Evolutionary conservation across 2,888 invertebrate species (phyloP).

Genomic region (Dilophus febrilis): DNA sequence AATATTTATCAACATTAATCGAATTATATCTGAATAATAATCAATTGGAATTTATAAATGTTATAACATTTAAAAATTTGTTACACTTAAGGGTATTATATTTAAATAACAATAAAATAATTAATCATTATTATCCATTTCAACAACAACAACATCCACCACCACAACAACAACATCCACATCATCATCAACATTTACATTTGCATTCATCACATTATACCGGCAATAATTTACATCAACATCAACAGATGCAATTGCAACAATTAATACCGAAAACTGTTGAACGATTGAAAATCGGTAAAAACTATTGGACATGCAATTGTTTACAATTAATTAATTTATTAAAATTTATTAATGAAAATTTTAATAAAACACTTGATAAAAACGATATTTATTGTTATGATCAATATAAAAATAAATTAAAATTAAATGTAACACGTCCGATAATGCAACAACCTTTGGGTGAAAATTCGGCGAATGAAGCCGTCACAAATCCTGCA

Average conservation of each 20-base stretch:
- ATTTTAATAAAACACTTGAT: constrained; percentile 56
- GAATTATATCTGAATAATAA: constrained; percentile 80
- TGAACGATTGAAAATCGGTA: constrained; percentile 40
- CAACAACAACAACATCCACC: constrained; percentile 48
- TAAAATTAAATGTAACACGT: constrained; percentile 70
- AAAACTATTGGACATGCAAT: constrained; percentile 80
- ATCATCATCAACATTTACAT: no score
- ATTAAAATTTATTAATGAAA: constrained; percentile 67
- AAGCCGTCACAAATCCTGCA: no score
- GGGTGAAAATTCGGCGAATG: no score
- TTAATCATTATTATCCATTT: constrained; percentile 61
- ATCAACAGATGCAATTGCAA: no score
- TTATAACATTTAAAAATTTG: constrained; percentile 61
- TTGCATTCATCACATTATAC: no score
- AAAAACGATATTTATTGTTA: constrained; percentile 61
- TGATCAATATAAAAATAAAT: constrained; percentile 54
- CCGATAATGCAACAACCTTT: no score
- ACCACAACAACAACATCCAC: no score
- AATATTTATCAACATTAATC: constrained; percentile 58
- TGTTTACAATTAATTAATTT: constrained; percentile 78
- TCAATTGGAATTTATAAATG: constrained; percentile 58
- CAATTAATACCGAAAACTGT: constrained; percentile 10
- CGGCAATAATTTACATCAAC: no score
- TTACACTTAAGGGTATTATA: constrained; percentile 64
- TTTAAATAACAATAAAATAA: constrained; percentile 68